A percentile compares a stretch with the other conserved stretches of the same genome.
phyloP scores from a whole-genome alignment of 2,888 invertebrate species.

The Blastobasis adustella region DNA sequence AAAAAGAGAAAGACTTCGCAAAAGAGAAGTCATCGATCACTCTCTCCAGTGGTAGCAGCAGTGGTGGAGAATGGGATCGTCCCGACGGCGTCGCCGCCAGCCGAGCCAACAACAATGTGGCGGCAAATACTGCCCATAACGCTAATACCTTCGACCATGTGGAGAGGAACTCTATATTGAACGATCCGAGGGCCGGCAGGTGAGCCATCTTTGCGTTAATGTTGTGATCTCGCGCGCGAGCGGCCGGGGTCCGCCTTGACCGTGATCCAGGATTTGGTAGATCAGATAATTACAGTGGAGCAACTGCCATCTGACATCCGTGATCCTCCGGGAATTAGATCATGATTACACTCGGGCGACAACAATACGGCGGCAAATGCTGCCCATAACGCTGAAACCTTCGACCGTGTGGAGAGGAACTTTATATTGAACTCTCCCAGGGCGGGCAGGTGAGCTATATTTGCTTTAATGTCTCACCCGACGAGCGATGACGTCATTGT shows the following conservation, averaged over 20 bases:
- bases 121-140: conserved; percentile 7
- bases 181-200: conserved; percentile 79
- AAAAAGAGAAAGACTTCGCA: not conserved
- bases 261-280: too few species aligned
- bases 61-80: conserved; percentile 56
- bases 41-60: conserved; percentile 42
- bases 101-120: conserved; percentile 18
- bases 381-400: conserved; percentile 51
- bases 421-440: conserved; percentile 79
- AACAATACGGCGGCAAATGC: conserved; percentile 14
- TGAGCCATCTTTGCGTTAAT: conserved; percentile 19
- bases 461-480: too few species aligned
- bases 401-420: conserved; percentile 80
- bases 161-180: conserved; percentile 77
- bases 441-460: conserved; percentile 62
- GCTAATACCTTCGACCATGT: conserved; percentile 77
- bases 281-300: too few species aligned
- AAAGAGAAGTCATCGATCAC: conserved; percentile 42
- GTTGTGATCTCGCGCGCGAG: too few species aligned
- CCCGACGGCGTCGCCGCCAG: conserved; percentile 45
- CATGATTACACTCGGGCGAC: too few species aligned
- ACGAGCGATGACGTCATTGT: too few species aligned
- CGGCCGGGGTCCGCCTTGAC: too few species aligned
- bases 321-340: too few species aligned
- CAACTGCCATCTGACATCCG: too few species aligned